Evolutionary conservation across 2,113 vertebrate genomes (phyloP).

Genomic region (Chaetops frenatus): DNA sequence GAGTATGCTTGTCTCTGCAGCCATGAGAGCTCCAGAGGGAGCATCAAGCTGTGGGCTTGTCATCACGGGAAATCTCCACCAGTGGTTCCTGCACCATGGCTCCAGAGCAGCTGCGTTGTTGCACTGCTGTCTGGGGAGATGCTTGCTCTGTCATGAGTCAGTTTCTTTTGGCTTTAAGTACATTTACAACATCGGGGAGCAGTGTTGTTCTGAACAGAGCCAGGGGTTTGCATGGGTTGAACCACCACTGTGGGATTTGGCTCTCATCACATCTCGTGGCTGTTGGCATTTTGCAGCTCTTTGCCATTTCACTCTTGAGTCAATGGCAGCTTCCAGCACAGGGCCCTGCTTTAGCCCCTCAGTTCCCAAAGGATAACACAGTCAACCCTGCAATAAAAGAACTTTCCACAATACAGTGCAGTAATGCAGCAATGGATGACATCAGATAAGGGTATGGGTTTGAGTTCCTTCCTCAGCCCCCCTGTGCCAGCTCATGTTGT

Average conservation of each 20-base stretch:
- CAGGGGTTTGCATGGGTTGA: rapidly evolving
- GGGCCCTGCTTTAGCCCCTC: rapidly evolving
- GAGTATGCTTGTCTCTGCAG: background rate
- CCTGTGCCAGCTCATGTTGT: rapidly evolving
- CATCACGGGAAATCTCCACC: background rate
- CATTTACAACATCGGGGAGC: background rate
- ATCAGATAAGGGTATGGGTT: background rate
- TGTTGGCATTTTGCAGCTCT: background rate
- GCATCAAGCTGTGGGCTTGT: background rate
- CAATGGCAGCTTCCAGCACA: background rate
- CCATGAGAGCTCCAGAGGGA: background rate
- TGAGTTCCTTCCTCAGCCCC: background rate
- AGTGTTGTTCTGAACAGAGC: background rate
- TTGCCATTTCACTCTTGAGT: background rate
- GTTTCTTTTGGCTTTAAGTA: background rate
- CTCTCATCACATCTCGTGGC: rapidly evolving
- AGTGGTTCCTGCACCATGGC: background rate
- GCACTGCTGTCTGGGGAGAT: background rate
- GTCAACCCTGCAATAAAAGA: background rate
- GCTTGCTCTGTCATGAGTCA: background rate
- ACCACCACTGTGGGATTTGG: background rate
- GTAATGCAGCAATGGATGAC: background rate
- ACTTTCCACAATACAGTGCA: background rate
- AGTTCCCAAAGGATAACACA: background rate
- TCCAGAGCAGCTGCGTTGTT: background rate